phyloP scores from a whole-genome alignment of 2,888 invertebrate genomes.

The Rhingia rostrata region DNA sequence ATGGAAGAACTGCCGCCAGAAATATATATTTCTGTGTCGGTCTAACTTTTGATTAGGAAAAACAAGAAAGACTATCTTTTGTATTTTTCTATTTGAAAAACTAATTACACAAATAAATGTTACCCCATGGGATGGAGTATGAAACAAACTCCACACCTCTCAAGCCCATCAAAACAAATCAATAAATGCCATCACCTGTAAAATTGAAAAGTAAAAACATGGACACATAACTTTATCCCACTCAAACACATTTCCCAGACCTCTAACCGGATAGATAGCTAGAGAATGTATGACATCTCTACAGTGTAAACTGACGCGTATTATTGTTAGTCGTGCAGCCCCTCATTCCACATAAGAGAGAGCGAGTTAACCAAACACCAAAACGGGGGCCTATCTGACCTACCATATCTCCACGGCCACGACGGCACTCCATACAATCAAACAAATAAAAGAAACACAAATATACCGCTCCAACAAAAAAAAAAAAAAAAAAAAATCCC shows the following conservation, averaged over 20 bases:
- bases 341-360: neutral
- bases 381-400: conserved; percentile 10
- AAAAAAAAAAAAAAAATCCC: conserved; percentile 2
- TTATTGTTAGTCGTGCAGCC: neutral
- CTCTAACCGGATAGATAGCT: neutral
- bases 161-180: too few species aligned
- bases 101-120: too few species aligned
- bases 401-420: neutral
- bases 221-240: conserved; percentile 9
- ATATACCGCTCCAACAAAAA: conserved; percentile 2
- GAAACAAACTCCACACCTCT: neutral
- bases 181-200: neutral
- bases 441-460: neutral
- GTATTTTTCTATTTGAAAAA: too few species aligned
- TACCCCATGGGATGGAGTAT: too few species aligned
- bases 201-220: conserved; percentile 3
- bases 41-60: too few species aligned
- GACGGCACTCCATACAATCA: conserved; percentile 5
- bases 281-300: conserved; percentile 5
- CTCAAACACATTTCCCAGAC: neutral
- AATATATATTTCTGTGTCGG: too few species aligned
- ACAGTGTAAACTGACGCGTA: neutral
- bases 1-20: too few species aligned
- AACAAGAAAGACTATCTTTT: too few species aligned
- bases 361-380: conserved; percentile 11